Evolutionary conservation across 2,888 invertebrate species (phyloP).

Genomic region (Apotomis turbidana): DNA sequence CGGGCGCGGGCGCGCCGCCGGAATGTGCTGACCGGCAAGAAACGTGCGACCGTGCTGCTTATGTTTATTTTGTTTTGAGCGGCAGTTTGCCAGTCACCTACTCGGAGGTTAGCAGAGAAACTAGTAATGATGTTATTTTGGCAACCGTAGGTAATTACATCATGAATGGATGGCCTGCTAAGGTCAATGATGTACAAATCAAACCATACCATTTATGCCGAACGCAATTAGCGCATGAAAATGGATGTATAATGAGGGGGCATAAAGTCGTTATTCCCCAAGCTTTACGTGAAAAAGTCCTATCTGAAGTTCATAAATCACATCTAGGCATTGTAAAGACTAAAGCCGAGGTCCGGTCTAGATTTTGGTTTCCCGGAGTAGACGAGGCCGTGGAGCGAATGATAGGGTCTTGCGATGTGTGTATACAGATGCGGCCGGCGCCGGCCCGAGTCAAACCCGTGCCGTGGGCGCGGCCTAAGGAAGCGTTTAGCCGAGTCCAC

Average conservation of each 20-base stretch:
- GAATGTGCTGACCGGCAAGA: neutral
- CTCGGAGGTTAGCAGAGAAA: neutral
- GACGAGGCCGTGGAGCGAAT: neutral
- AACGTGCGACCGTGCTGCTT: conserved; percentile 16
- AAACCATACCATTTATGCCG: conserved; percentile 8
- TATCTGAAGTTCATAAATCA: too few species aligned
- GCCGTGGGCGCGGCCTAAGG: too few species aligned
- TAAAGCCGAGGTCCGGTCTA: neutral
- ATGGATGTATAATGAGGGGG: too few species aligned
- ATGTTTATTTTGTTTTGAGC: conserved; percentile 14
- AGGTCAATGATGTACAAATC: neutral
- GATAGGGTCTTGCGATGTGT: conserved; percentile 16
- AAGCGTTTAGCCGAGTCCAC: too few species aligned
- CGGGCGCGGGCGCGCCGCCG: neutral
- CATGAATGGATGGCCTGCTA: conserved; percentile 18
- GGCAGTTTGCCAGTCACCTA: conserved; percentile 19
- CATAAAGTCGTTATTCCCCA: too few species aligned
- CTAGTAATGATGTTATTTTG: conserved; percentile 5
- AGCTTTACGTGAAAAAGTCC: too few species aligned
- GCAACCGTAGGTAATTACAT: neutral
- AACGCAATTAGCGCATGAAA: neutral
- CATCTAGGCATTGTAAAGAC: too few species aligned
- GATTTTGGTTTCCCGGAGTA: conserved; percentile 18
- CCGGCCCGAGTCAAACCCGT: conserved; percentile 30
- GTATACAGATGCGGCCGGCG: conserved; percentile 17